These are phyloP conservation scores for Halocynthia aurantium DNA, from an alignment of 23 tunicate species.

Conservation along the genomic window DNA sequence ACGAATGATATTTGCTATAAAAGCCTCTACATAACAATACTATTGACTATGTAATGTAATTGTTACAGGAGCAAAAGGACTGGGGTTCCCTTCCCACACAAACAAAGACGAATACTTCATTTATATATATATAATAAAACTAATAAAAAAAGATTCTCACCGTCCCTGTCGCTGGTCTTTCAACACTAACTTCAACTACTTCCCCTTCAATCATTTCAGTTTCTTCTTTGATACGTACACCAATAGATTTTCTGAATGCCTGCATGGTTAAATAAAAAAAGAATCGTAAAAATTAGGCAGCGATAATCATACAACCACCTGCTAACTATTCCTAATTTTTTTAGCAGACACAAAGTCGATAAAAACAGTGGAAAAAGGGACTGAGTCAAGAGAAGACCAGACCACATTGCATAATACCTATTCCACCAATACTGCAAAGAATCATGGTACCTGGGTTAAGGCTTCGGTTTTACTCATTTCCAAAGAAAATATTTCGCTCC, in stretches of 20 bases:
- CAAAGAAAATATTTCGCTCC: constrained; percentile 94
- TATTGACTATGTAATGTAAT: no score
- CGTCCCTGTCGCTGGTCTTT: constrained; percentile 99
- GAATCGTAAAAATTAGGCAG: neutral
- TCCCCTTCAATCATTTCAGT: constrained; percentile 99
- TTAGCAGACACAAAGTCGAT: neutral
- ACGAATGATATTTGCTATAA: no score
- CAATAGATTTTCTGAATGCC: constrained; percentile 96
- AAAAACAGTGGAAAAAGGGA: neutral
- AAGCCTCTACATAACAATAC: no score
- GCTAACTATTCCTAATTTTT: neutral
- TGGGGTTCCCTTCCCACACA: no score
- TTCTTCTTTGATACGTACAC: constrained; percentile 97
- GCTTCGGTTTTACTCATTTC: constrained; percentile 99
- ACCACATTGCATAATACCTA: neutral
- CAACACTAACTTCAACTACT: constrained; percentile 96
- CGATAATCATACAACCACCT: neutral
- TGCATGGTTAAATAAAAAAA: neutral
- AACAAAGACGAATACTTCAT: no score
- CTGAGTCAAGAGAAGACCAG: neutral
- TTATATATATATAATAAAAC: no score
- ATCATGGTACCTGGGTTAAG: constrained; percentile 62
- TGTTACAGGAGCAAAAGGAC: no score
- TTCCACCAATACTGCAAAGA: no score
- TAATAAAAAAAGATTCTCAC: constrained; percentile 10